Percentiles rank a stretch among this genome's conserved stretches.
These are phyloP conservation scores for Etheostoma cragini DNA, from an alignment of 2,113 vertebrate species.

Conservation along the genomic window DNA sequence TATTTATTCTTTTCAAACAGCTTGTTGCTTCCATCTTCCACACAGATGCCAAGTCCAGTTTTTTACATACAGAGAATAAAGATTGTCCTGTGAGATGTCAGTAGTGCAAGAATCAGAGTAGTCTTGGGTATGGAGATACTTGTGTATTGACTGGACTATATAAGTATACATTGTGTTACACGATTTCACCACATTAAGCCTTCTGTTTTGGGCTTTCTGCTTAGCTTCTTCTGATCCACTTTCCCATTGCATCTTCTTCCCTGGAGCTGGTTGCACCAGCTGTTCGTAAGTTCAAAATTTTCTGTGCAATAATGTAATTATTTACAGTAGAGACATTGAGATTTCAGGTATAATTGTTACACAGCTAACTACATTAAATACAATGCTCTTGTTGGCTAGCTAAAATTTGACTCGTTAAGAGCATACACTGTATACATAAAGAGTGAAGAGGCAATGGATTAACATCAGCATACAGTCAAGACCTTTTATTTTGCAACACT, in stretches of 20 bases:
- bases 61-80: neutral
- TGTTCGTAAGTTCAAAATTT: no score
- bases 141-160: neutral
- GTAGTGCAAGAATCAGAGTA: neutral
- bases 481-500: neutral
- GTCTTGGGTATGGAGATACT: neutral
- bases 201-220: neutral
- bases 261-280: no score
- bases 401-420: neutral
- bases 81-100: neutral
- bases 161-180: neutral
- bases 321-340: neutral
- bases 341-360: neutral
- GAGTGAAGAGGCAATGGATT: neutral
- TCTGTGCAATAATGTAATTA: no score
- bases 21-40: neutral
- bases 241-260: neutral
- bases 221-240: neutral
- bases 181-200: neutral
- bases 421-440: neutral
- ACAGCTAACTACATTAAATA: neutral
- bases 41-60: neutral
- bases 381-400: neutral
- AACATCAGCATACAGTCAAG: neutral
- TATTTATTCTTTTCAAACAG: neutral